Base-by-base conservation (phyloP, 2,113 vertebrate species). In the Cheilinus undulatus region DNA sequence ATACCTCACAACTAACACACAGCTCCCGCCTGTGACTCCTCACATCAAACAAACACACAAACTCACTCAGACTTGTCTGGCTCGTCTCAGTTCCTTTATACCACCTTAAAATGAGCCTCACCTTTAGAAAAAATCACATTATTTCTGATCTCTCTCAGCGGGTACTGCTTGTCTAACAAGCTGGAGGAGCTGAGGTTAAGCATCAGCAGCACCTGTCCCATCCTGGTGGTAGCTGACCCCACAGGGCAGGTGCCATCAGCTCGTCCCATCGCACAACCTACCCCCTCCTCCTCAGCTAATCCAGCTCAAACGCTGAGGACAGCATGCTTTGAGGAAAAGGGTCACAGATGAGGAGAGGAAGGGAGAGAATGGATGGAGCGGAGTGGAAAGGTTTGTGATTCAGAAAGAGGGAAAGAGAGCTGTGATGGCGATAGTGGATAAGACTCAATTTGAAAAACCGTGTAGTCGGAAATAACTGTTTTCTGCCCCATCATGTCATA, bases 401-500 rank as follows among this genome's bases (percentile, higher is more conserved):
- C 28, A 5, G 51, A 57, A 26, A 56, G 59, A 28, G 46, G 38
- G 60, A 43, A 50, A 53, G 23, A 32, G 52, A 69, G 57, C 27
- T 7, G 13, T 69, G 62, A 86, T 84, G 64, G 79, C 24, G 20
- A 66, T 46, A 70, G 73, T 85, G 88, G 89, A 93, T 91, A 92
- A 91, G 87, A 89, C 88, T 90, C 88, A 92, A 91, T 93, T 91
- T 91, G 83, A 88, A 89, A 91, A 83, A 91, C 52, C 57, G 58
- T 92, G 90, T 91, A 88, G 85, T 88, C 73, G 90, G 89, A 93
- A 93, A 92, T 93, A 86, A 92, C 90, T 56, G 84, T 87, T 92
- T 91, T 91, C 90, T 90, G 85, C 83, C 76, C 87, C 90, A 91
- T 91, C 88, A 86, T 92, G 88, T 93, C 83, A 85, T 89, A 91